Base-by-base conservation (phyloP, 92 coral and sea anemone species). In the Zoanthus solanderi region DNA sequence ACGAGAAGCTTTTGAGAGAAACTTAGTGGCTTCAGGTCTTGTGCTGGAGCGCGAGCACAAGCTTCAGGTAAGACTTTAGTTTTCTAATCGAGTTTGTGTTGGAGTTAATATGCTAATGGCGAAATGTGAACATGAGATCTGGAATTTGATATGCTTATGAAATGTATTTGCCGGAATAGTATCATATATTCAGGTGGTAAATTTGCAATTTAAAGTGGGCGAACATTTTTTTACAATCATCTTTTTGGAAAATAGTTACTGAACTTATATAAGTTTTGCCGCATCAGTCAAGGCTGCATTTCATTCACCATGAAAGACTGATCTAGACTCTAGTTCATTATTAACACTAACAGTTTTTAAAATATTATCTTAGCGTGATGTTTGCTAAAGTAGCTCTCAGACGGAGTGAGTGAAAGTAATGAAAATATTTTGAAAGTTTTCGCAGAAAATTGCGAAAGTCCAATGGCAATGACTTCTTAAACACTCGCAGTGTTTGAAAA, bases 1-100 rank as follows among this genome's bases (percentile, higher is more conserved):
- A 45, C 91, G 98, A 78, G 84, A 92, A 47, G 86, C 82, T 10
- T 96, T 88, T 78, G 97, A 96, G 71, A 78, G 31, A 7, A 93
- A 88, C 79, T 83, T 96, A 14, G 83, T 57, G 48, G 37, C 29
- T 8, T 67, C 87, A 44, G 97, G 97, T 7, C 58, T 96, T 11
- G 68, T 82, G 66, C 61, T 96, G 23, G 93, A 89, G 85, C 90
- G 87, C 58, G 94, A 72, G 0, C 83, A 76, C 31, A 72, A 79
- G 44, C 14, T 94, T 47, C 89, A 87, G 80, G 96, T 94, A 81
- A 82, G 88, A 67, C n/a, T 42, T 63, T 45, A 47, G 15, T 76
- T 63, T 63, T 63, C 29, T 5, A 81, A n/a, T 45, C 7, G 32
- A 32, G 14, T 37, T 47, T 16, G 23, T 23, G 23, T 23, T 23